Evolutionary conservation across 1,140 invertebrate genomes (phyloP), one percentile per base, ranked within the genome.

Genomic region (Pogonognathellus flavescens): DNA sequence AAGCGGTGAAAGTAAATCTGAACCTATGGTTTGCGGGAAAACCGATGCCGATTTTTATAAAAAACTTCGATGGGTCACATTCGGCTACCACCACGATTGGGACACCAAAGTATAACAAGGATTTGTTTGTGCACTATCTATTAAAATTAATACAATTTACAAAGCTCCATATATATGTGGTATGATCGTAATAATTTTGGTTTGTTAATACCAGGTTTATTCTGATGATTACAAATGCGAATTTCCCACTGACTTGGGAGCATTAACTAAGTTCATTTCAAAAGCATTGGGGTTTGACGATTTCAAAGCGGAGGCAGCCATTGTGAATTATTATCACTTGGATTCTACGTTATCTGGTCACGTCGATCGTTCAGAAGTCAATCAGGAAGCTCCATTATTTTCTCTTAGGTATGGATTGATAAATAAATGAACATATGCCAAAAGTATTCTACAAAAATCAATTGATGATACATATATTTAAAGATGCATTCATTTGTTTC

Each of bases 71-170:
- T 99, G 97, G 97, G 93, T 94, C 16, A 98, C 97, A 2, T 90
- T 98, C 53, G 97, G 97, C 20, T 98, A 98, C 90, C 97, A 99
- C 91, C 97, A 99, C 90, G 94, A 98, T 91, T 98, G 97, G 97
- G 94, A 97, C 89, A 96, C 95, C 66, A 98, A 98, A 93, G 93
- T 95, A 92, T 85, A 0, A 41, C 25, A 6, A 4, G 6, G 18
- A 70, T 53, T 50, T 59, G 20, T 82, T n/a, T 76, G 18, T 50
- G 84, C 6, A 41, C 31, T 41, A n/a, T n/a, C n/a, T 41, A 41
- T 41, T 41, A 3, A 41, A 41, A 41, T 41, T n/a, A n/a, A n/a
- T n/a, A n/a, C n/a, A n/a, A n/a, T n/a, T n/a, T n/a, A n/a, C n/a
- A n/a, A n/a, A n/a, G n/a, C n/a, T n/a, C n/a, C n/a, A n/a, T n/a